Evolutionary conservation across 2,113 vertebrate genomes (phyloP).

Genomic region (Zosterops borbonicus): DNA sequence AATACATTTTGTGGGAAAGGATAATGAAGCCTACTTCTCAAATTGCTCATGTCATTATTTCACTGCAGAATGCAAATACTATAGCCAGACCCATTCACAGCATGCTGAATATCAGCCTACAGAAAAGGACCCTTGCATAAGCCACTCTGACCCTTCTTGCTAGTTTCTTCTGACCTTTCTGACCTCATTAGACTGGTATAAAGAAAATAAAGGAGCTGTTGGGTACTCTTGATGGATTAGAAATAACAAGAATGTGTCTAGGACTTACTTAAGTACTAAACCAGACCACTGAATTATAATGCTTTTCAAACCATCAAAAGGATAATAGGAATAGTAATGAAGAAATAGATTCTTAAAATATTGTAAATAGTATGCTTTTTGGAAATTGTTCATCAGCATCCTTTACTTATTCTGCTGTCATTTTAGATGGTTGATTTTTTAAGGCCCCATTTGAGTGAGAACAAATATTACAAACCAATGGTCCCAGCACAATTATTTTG

Average conservation of each 20-base stretch:
- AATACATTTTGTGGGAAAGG: conserved; percentile 55
- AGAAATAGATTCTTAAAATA: not conserved
- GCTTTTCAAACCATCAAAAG: conserved; percentile 16
- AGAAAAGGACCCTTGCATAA: not conserved
- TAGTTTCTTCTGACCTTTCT: conserved; percentile 48
- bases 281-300: not conserved
- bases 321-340: not conserved
- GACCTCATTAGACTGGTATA: conserved; percentile 44
- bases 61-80: conserved; percentile 14
- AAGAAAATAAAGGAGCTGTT: conserved; percentile 34
- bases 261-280: conserved; percentile 13
- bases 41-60: conserved; percentile 64
- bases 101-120: conserved; percentile 41
- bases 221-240: conserved; percentile 31
- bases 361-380: not conserved
- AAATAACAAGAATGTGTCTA: conserved; percentile 45
- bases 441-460: not conserved
- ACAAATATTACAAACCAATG: not conserved
- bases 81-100: not conserved
- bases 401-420: not conserved
- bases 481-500: not conserved
- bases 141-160: conserved; percentile 54
- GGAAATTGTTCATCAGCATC: not conserved
- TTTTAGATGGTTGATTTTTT: not conserved
- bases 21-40: conserved; percentile 62